phyloP scores from a whole-genome alignment of 2,888 invertebrate genomes.

The Acronicta leporina region DNA sequence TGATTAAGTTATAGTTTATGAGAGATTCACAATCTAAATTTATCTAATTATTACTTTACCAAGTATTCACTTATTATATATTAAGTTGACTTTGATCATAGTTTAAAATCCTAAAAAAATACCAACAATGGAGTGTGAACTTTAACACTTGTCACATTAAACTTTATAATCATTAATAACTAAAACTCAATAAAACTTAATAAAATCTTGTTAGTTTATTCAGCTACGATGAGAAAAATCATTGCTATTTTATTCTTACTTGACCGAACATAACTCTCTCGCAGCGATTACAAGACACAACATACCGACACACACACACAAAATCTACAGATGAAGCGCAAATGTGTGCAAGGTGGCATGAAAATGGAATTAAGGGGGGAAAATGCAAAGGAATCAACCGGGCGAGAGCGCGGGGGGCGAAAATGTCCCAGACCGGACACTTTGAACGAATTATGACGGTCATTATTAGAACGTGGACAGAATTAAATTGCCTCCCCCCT shows the following conservation, averaged over 20 bases:
- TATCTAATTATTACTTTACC: too few species aligned
- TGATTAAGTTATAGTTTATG: too few species aligned
- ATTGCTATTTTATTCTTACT: conserved; percentile 12
- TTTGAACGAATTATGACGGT: conserved; percentile 91
- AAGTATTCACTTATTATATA: too few species aligned
- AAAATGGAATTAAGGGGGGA: conserved; percentile 87
- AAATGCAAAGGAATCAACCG: conserved; percentile 88
- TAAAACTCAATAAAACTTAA: too few species aligned
- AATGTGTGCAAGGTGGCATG: conserved; percentile 88
- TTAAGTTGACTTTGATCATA: too few species aligned
- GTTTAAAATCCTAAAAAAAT: too few species aligned
- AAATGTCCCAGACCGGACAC: conserved; percentile 89
- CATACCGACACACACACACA: conserved; percentile 63
- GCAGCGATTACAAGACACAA: conserved; percentile 52
- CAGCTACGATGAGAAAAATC: not conserved
- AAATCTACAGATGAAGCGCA: conserved; percentile 73
- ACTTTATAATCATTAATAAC: too few species aligned
- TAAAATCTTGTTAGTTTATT: too few species aligned
- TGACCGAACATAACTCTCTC: conserved; percentile 40
- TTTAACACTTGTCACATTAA: too few species aligned
- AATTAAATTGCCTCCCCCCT: conserved; percentile 89
- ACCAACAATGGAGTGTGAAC: too few species aligned
- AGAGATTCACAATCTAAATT: too few species aligned
- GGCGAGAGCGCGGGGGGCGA: conserved; percentile 73
- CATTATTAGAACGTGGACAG: conserved; percentile 91